Base-by-base conservation (phyloP, 2,797 vertebrate genomes). In the Brachyrhaphis roseni region DNA sequence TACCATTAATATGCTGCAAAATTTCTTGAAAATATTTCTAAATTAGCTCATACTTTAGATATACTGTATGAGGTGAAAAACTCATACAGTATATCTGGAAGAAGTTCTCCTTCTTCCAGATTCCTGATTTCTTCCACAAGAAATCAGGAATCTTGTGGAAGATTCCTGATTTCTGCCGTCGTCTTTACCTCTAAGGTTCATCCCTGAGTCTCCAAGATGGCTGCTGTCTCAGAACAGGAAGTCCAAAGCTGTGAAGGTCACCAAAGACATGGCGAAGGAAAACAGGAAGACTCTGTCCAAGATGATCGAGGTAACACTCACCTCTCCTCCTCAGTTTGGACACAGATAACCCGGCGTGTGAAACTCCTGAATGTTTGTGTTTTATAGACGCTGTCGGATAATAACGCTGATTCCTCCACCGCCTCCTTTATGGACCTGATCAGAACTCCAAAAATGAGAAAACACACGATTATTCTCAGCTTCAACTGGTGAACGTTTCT, bases 191-290 rank as follows among this genome's bases (percentile, higher is more conserved):
- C 41, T 7, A 90, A 99, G 98, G 98, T 94, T 96, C 46, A 95
- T 99, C 82, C 97, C 98, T 0, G 98, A 99, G 76, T 99, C 98
- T 80, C 98, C 98, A 0, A 93, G 98, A 20, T 99, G 98, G 98
- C 96, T 99, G 12, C 92, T 98, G 51, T 98, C 97, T 45, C 97
- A 98, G 81, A 98, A 96, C 84, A 93, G 96, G 49, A 95, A 94
- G 73, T 86, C 94, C 5, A 90, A 95, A 90, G 98, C 98, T 0
- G 81, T 98, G 80, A 86, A 95, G 86, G 96, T 99, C 86, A 96
- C 97, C 1, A 93, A 92, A 79, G 89, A 88, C 57, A 96, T 99
- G 74, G 98, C 98, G 72, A 98, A 96, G 83, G 96, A 96, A 90
- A 99, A 99, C 86, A 96, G 95, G 76, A 97, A 64, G 77, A 93